Conservation (phyloP, 2,888 invertebrate genomes). For the Marasmarcha lunaedactyla region DNA sequence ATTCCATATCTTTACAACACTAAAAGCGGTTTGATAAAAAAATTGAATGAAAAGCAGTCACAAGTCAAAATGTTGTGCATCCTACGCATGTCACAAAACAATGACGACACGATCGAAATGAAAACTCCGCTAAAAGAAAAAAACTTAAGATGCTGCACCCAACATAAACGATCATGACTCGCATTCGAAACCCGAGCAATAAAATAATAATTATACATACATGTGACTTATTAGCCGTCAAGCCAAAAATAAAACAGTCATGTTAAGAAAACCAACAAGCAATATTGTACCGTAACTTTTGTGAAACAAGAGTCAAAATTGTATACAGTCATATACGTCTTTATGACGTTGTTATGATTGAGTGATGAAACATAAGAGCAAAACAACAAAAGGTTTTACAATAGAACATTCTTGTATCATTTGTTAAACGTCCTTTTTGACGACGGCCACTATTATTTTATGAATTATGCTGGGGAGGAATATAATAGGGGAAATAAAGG, state of each 20-base stretch:
- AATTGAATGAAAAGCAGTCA: background rate
- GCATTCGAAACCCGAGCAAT: slow-evolving; percentile 54
- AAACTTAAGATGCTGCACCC: slow-evolving; percentile 33
- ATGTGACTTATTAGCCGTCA: slow-evolving; percentile 62
- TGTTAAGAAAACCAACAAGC: slow-evolving; percentile 5
- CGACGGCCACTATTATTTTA: slow-evolving; percentile 63
- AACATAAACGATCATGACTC: slow-evolving; percentile 47
- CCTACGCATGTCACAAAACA: slow-evolving; percentile 43
- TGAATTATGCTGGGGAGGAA: slow-evolving; percentile 50
- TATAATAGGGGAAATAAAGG: slow-evolving; percentile 29
- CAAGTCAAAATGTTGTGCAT: slow-evolving; percentile 15
- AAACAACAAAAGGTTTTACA: slow-evolving; percentile 63
- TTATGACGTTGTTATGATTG: slow-evolving; percentile 26
- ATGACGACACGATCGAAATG: slow-evolving; percentile 26
- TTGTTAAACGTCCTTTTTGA: slow-evolving; percentile 68
- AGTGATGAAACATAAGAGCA: slow-evolving; percentile 33
- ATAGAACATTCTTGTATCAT: slow-evolving; percentile 64
- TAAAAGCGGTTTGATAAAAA: background rate
- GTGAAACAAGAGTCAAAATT: slow-evolving; percentile 16
- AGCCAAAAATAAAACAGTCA: slow-evolving; percentile 33
- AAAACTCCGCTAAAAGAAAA: slow-evolving; percentile 36
- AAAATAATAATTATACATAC: slow-evolving; percentile 69
- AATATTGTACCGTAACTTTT: slow-evolving; percentile 13
- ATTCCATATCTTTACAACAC: too few species aligned
- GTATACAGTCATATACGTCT: slow-evolving; percentile 6